Evolutionary conservation across 2,113 vertebrate species (phyloP).

Genomic region (Pyxicephalus adspersus): DNA sequence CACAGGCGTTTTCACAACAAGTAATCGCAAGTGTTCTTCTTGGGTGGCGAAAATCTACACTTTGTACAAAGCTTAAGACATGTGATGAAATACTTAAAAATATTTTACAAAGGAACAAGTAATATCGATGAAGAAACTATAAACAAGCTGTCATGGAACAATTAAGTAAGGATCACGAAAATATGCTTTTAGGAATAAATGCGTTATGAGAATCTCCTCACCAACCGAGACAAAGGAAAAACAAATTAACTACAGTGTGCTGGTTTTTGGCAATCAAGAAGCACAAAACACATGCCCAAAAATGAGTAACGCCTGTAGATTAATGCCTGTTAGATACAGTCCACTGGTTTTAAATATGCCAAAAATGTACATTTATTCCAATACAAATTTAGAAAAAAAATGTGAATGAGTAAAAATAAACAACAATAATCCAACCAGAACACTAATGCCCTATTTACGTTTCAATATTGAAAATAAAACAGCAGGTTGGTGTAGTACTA

Average conservation of each 20-base stretch:
- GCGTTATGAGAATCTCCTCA: background rate
- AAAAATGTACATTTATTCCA: slow-evolving; percentile 26
- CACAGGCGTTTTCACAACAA: too few relatives aligned
- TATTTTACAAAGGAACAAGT: too few relatives aligned
- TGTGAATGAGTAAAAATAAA: slow-evolving; percentile 3
- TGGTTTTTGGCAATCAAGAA: slow-evolving; percentile 26
- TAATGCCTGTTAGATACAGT: slow-evolving; percentile 39
- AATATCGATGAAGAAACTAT: too few relatives aligned
- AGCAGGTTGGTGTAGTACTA: too few relatives aligned
- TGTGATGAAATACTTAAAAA: too few relatives aligned
- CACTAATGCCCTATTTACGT: too few relatives aligned
- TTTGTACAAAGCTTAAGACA: too few relatives aligned
- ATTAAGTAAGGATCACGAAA: too few relatives aligned
- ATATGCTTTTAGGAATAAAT: background rate
- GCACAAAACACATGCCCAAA: slow-evolving; percentile 30
- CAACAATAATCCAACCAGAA: background rate
- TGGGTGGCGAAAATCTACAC: too few relatives aligned
- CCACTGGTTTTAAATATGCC: slow-evolving; percentile 35
- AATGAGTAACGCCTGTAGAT: slow-evolving; percentile 48
- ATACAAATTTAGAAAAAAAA: slow-evolving; percentile 6
- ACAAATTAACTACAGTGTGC: slow-evolving; percentile 27
- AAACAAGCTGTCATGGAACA: too few relatives aligned
- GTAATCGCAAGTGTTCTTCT: too few relatives aligned
- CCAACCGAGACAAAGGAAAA: slow-evolving; percentile 1
- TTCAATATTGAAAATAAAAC: too few relatives aligned